Evolutionary conservation across 2,113 vertebrate species (phyloP).

Genomic region (Sinocyclocheilus maitianheensis): DNA sequence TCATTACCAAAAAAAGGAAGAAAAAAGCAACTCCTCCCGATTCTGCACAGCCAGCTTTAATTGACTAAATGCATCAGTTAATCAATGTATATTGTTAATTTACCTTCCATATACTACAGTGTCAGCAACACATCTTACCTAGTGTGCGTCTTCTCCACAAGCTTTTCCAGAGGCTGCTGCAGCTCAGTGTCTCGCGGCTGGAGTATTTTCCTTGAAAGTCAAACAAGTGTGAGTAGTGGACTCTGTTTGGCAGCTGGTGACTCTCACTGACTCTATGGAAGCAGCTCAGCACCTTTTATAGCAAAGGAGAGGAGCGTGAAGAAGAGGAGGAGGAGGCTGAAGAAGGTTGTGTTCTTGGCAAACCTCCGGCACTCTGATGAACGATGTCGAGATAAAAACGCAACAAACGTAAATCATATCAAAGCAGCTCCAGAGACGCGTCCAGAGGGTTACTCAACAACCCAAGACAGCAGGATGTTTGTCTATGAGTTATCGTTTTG

Average conservation of each 20-base stretch:
- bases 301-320: slow-evolving; percentile 49
- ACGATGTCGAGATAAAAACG: slow-evolving; percentile 45
- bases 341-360: slow-evolving; percentile 69
- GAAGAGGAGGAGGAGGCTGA: slow-evolving; percentile 50
- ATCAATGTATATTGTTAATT: too few relatives aligned
- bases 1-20: not conserved
- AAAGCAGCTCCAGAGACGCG: not conserved
- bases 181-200: slow-evolving; percentile 6
- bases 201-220: slow-evolving; percentile 60
- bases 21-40: not conserved
- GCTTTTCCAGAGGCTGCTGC: slow-evolving; percentile 6
- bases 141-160: not conserved
- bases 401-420: slow-evolving; percentile 42
- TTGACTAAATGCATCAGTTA: not conserved
- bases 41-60: not conserved
- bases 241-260: slow-evolving; percentile 52
- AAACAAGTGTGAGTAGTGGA: slow-evolving; percentile 40
- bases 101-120: not conserved
- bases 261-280: slow-evolving; percentile 54
- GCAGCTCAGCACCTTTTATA: slow-evolving; percentile 75
- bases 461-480: not conserved
- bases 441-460: not conserved
- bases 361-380: slow-evolving; percentile 50
- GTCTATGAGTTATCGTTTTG: not conserved
- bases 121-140: slow-evolving; percentile 37